Evolutionary conservation across 2,888 invertebrate species (phyloP), one percentile per base, ranked within the genome.

Genomic region (Tachina fera): DNA sequence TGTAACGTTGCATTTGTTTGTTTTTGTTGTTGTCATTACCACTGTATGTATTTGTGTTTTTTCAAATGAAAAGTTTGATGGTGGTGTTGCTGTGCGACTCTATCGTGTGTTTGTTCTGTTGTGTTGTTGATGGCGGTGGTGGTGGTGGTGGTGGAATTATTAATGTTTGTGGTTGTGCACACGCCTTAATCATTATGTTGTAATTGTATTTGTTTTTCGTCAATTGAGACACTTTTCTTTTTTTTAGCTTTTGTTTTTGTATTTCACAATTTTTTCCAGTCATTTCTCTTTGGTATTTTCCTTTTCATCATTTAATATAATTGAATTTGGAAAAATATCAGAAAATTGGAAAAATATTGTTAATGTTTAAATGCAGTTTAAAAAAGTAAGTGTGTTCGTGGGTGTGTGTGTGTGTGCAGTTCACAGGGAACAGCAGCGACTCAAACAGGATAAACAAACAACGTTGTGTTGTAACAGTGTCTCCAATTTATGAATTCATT

Each of bases 1-100:
- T 83, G 77, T 77, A 47, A 45, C 71, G 75, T 61, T 83, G 75
- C 83, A 83, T 56, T 71, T 39, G 49, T 39, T 31, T 31, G 31
- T 31, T 31, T 31, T 31, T 51, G 49, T 80, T 53, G 76, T 72
- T 65, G 53, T 78, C 70, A 45, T 76, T 56, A 53, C 60, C 39
- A 22, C 63, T 65, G 91, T 90, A 89, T 65, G 91, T 90, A 89
- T 88, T 90, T 89, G 88, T 84, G 41, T 10, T 88, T 16, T 43
- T 70, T 49, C 31, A 39, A 65, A 72, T 63, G 47, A 47, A 72
- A 49, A 80, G 65, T 72, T 67, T 60, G 49, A 88, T 88, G 88
- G 88, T 89, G 86, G 84, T 86, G 72, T 86, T 83, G 81, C 31
- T 63, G 47, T 61, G 75, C 41, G 43, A 71, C 9, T 41, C 41